Percentiles rank a stretch among this genome's conserved stretches.
phyloP scores from a whole-genome alignment of 2,113 vertebrate genomes.

The Misgurnus anguillicaudatus region DNA sequence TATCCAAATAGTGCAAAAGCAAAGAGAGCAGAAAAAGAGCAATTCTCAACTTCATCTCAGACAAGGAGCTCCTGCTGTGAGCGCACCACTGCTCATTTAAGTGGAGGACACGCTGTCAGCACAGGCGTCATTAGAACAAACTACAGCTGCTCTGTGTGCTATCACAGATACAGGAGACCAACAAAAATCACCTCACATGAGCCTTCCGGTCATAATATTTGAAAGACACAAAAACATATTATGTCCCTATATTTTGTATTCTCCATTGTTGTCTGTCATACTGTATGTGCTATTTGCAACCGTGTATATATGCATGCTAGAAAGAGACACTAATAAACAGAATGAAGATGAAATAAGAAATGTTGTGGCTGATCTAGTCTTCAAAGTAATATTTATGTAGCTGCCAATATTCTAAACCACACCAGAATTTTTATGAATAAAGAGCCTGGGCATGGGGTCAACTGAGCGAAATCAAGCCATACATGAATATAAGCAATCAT shows the following conservation, averaged over 20 bases:
- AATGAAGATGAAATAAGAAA: no score
- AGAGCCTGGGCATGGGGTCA: no score
- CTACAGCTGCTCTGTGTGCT: slow-evolving; percentile 39
- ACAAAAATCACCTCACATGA: background rate
- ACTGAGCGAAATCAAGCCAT: background rate
- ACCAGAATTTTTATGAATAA: background rate
- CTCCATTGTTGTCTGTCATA: background rate
- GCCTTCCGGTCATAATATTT: background rate
- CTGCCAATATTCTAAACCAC: background rate
- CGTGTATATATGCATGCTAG: no score
- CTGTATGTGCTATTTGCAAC: background rate
- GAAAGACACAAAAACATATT: background rate
- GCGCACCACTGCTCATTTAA: slow-evolving; percentile 49
- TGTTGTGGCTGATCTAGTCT: no score
- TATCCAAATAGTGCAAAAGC: slow-evolving; percentile 44
- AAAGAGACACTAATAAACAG: no score
- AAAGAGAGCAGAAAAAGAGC: slow-evolving; percentile 28
- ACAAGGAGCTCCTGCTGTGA: slow-evolving; percentile 48
- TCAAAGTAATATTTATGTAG: background rate
- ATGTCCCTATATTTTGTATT: background rate
- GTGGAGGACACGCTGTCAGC: slow-evolving; percentile 44
- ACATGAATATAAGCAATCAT: no score
- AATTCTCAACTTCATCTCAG: slow-evolving; percentile 43
- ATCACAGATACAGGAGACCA: slow-evolving; percentile 15
- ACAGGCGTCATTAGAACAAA: slow-evolving; percentile 40